A percentile compares a stretch with the other conserved stretches of the same genome.
These are phyloP conservation scores for Plutomurus gul DNA, from an alignment of 1,140 invertebrate genomes.

Conservation along the genomic window DNA sequence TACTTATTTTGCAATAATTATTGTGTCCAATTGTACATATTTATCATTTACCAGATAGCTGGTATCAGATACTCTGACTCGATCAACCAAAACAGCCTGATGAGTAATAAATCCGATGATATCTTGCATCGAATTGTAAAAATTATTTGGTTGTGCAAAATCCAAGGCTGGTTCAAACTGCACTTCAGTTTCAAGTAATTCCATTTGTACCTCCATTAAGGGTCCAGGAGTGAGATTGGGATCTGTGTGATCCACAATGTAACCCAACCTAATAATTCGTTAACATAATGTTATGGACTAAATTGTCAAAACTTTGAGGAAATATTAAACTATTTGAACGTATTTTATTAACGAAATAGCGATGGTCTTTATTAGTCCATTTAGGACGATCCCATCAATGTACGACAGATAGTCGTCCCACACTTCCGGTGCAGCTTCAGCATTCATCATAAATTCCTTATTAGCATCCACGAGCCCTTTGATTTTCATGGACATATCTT, in stretches of 20 bases:
- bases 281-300: not conserved
- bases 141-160: conserved; percentile 58
- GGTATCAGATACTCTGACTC: conserved; percentile 71
- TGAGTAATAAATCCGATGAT: conserved; percentile 81
- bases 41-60: conserved; percentile 72
- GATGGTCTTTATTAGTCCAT: conserved; percentile 76
- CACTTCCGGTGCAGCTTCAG: conserved; percentile 53
- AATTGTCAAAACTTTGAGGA: no score
- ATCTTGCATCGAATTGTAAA: conserved; percentile 74
- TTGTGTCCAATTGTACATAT: no score
- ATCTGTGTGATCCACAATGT: conserved; percentile 90
- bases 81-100: conserved; percentile 76
- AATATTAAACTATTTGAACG: not conserved
- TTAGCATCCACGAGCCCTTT: conserved; percentile 66
- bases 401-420: conserved; percentile 86
- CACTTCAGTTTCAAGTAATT: conserved; percentile 74
- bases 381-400: conserved; percentile 83
- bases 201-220: conserved; percentile 82
- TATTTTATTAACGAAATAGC: conserved; percentile 64
- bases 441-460: conserved; percentile 61
- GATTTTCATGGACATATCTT: conserved; percentile 72
- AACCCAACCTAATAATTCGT: conserved; percentile 60
- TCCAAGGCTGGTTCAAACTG: conserved; percentile 56
- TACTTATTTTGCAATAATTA: conserved; percentile 57
- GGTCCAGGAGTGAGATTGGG: conserved; percentile 72